These are phyloP conservation scores for Brachionus manjavacas DNA, from an alignment of 1,140 invertebrate genomes.

Conservation along the genomic window DNA sequence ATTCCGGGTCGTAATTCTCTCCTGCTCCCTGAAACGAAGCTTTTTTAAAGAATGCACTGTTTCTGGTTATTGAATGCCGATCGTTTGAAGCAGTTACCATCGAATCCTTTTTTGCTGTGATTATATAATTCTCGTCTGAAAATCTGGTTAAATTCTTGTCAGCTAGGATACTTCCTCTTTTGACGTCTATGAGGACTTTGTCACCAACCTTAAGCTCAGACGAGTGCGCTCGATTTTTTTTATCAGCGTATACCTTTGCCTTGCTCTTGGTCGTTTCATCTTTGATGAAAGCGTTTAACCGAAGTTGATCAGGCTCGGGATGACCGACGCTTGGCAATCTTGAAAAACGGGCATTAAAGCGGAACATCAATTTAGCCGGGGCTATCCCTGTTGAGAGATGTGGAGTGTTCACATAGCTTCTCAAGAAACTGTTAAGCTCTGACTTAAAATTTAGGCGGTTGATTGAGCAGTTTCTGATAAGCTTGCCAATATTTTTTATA, in stretches of 20 bases:
- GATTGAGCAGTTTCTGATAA: conserved; percentile 9
- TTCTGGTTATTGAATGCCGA: too few species aligned
- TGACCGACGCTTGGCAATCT: not conserved
- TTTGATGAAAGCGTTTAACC: not conserved
- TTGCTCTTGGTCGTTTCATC: not conserved
- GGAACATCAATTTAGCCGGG: not conserved
- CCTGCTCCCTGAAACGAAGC: too few species aligned
- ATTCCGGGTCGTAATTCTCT: too few species aligned
- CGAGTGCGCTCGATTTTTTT: not conserved
- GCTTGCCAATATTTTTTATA: conserved; percentile 41
- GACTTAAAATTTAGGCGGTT: not conserved
- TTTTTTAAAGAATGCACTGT: too few species aligned
- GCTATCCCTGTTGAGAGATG: not conserved
- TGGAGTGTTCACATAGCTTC: not conserved
- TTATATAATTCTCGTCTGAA: too few species aligned
- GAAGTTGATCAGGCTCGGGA: not conserved
- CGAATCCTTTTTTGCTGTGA: too few species aligned
- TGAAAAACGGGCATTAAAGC: not conserved
- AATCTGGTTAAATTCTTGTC: too few species aligned
- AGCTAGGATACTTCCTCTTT: too few species aligned
- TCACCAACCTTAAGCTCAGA: too few species aligned
- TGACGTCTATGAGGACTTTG: too few species aligned
- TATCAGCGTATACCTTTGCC: not conserved
- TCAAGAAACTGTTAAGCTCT: not conserved
- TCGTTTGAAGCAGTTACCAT: too few species aligned